phyloP scores from a whole-genome alignment of 1,140 invertebrate genomes.

The Mercenaria mercenaria region DNA sequence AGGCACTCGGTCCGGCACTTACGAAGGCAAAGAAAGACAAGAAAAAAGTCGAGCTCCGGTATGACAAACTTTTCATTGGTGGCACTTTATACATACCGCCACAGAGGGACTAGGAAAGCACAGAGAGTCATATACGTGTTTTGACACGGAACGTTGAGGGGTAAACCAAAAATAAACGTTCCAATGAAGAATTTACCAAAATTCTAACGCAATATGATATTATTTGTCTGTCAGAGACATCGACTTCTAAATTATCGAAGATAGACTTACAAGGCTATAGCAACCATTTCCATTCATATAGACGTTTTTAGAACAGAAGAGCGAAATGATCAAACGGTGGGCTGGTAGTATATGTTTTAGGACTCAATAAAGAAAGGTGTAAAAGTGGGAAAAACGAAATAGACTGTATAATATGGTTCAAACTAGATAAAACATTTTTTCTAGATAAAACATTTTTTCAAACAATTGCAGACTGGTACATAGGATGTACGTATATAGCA shows the following conservation, averaged over 20 bases:
- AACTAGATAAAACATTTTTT: slow-evolving; percentile 2
- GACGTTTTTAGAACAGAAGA: background rate
- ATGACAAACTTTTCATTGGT: background rate
- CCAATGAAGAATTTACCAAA: too few relatives aligned
- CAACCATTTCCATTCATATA: background rate
- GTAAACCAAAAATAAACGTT: too few relatives aligned
- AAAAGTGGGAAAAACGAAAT: background rate
- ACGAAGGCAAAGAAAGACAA: background rate
- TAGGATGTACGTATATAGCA: background rate
- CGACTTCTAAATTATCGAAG: too few relatives aligned
- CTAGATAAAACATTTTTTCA: slow-evolving; percentile 1
- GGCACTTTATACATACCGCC: too few relatives aligned
- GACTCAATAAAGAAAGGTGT: background rate
- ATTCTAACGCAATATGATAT: too few relatives aligned
- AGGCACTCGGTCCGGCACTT: background rate
- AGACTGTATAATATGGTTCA: slow-evolving; percentile 28
- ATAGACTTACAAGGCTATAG: too few relatives aligned
- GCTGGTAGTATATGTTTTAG: background rate
- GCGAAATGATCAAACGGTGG: background rate
- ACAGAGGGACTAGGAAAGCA: too few relatives aligned
- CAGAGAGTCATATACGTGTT: too few relatives aligned
- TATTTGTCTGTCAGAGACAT: too few relatives aligned
- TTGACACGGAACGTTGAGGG: too few relatives aligned
- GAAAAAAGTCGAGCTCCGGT: background rate
- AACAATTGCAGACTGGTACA: slow-evolving; percentile 2